A percentile compares a stretch with the other conserved stretches of the same genome.
These are phyloP conservation scores for Oophaga sylvatica DNA, from an alignment of 2,797 vertebrate species.

Conservation along the genomic window DNA sequence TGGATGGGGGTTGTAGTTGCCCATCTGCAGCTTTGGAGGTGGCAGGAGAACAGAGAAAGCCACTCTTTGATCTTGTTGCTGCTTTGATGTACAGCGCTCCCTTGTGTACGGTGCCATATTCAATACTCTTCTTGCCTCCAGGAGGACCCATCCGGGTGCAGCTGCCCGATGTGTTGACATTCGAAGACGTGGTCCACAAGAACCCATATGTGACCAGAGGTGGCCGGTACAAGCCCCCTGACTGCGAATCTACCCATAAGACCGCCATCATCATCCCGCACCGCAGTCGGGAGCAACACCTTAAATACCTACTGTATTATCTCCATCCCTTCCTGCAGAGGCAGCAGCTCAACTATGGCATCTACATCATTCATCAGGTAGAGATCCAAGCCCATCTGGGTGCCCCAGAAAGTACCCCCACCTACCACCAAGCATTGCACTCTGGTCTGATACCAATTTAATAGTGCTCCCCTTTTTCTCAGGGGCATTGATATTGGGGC, in stretches of 20 bases:
- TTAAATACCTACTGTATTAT: conserved; percentile 80
- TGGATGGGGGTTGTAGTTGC: no score
- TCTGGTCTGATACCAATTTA: no score
- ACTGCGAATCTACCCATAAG: conserved; percentile 77
- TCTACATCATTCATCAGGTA: conserved; percentile 85
- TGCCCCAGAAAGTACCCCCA: no score
- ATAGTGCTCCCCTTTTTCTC: no score
- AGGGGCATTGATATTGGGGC: no score
- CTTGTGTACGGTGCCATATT: background rate
- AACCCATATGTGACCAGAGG: conserved; percentile 79
- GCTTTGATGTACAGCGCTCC: no score
- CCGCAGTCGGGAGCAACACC: conserved; percentile 78
- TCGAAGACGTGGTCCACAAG: conserved; percentile 73
- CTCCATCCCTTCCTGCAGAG: conserved; percentile 83
- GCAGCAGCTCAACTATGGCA: conserved; percentile 81
- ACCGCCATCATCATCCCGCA: conserved; percentile 81
- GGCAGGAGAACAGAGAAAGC: no score
- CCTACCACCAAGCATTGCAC: no score
- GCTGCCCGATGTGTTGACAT: conserved; percentile 75
- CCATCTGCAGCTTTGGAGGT: no score
- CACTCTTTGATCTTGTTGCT: no score
- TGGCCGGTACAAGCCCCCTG: conserved; percentile 77
- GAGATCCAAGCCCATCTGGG: background rate
- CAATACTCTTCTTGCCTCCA: conserved; percentile 54
- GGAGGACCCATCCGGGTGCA: conserved; percentile 81